Base-by-base conservation (phyloP, 1,140 invertebrate species). In the Reticulitermes speratus region DNA sequence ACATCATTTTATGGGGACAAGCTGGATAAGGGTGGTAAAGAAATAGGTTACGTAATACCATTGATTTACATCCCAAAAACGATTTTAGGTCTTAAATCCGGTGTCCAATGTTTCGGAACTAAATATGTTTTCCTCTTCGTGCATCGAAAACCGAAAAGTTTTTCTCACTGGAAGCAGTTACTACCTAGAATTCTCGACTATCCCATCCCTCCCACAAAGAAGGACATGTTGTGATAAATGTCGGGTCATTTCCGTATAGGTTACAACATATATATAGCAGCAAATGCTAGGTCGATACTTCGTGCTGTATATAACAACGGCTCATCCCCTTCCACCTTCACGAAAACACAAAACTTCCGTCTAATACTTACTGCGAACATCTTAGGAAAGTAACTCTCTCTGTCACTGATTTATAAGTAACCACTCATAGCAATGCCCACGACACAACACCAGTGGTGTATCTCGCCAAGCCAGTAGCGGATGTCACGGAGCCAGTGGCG, bases 71-170 rank as follows among this genome's bases (percentile, higher is more conserved):
- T 75, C 65, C 65, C 25, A 75, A 75, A 30, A 75, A 75, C 25
- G n/a, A 3, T 75, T 75, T 75, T 30, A 75, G n/a, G 65, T 30
- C 25, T 75, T 75, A 75, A n/a, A 75, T 75, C n/a, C 65, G 7
- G n/a, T 16, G 65, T 25, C n/a, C 25, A 75, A 30, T 75, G 65
- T 75, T 75, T 75, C 16, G 65, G 65, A 75, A 75, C 30, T 75
- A 75, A 75, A 75, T 75, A 75, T 75, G n/a, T 75, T 75, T 75
- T 75, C 65, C n/a, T 75, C 65, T 75, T 75, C 65, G n/a, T 75
- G 25, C 65, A 75, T 30, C 25, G 65, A 75, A 75, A 75, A 75
- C 65, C 65, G 1, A 75, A 75, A 75, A 30, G 65, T 75, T 75
- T 75, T 30, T 75, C 65, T 11, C n/a, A 25, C 14, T 75, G n/a